Evolutionary conservation across 2,113 vertebrate species (phyloP).

Genomic region (Gymnorhina tibicen): DNA sequence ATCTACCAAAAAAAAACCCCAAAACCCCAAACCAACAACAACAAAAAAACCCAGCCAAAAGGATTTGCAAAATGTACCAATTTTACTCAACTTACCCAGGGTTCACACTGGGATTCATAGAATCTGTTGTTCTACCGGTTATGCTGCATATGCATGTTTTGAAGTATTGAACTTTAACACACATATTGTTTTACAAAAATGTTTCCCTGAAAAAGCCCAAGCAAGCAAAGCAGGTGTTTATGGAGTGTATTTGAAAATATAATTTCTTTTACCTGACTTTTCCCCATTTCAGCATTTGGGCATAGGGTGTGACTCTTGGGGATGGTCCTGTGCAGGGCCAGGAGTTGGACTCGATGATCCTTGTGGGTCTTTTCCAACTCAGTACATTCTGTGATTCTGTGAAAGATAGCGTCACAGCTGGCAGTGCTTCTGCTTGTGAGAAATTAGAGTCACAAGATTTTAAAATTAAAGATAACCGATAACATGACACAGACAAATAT

Average conservation of each 20-base stretch:
- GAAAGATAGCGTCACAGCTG: slow-evolving; percentile 74
- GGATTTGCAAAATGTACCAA: neutral
- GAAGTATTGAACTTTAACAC: neutral
- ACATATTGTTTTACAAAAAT: neutral
- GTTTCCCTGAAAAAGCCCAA: neutral
- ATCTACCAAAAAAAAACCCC: neutral
- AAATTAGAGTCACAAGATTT: slow-evolving; percentile 50
- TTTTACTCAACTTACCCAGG: neutral
- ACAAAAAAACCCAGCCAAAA: neutral
- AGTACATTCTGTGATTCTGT: neutral
- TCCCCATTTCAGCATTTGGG: slow-evolving; percentile 72
- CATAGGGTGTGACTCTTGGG: neutral
- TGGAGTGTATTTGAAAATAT: neutral
- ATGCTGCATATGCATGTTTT: neutral
- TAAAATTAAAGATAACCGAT: neutral
- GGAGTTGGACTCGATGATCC: neutral
- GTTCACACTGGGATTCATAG: neutral
- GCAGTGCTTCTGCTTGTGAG: slow-evolving; percentile 75
- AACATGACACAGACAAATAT: neutral
- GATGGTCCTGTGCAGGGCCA: neutral
- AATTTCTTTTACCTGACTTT: slow-evolving; percentile 71
- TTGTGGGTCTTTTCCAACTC: neutral
- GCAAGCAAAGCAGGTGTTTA: neutral
- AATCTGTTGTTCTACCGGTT: neutral
- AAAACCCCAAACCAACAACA: neutral